Conservation (phyloP, 2,113 vertebrate genomes). For the Physeter macrocephalus region DNA sequence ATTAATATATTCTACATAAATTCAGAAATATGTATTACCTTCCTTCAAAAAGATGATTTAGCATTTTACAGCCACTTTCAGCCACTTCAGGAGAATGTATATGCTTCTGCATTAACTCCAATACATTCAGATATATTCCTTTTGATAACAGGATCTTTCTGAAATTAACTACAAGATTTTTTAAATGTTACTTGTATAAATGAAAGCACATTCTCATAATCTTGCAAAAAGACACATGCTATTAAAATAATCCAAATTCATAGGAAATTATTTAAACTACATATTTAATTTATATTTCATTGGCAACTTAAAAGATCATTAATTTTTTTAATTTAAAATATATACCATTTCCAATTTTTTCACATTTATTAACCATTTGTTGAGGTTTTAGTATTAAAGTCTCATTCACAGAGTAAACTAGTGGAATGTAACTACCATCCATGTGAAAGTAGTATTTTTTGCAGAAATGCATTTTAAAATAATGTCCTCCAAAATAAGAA, state of each 20-base stretch:
- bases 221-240: background rate
- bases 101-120: constrained; percentile 93
- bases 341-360: background rate
- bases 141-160: constrained; percentile 87
- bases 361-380: background rate
- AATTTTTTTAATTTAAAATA: background rate
- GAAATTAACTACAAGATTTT: constrained; percentile 84
- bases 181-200: background rate
- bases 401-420: background rate
- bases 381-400: background rate
- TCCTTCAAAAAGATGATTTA: constrained; percentile 89
- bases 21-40: constrained; percentile 79
- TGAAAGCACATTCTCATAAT: background rate
- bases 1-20: fast-evolving
- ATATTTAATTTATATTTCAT: background rate
- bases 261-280: background rate
- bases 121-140: constrained; percentile 92
- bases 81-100: constrained; percentile 82
- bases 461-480: background rate
- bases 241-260: background rate
- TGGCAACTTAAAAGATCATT: background rate
- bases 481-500: background rate
- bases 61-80: constrained; percentile 88
- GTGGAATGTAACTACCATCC: background rate
- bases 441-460: background rate